phyloP scores from a whole-genome alignment of 1,140 invertebrate species.

The Antheraea mylitta region DNA sequence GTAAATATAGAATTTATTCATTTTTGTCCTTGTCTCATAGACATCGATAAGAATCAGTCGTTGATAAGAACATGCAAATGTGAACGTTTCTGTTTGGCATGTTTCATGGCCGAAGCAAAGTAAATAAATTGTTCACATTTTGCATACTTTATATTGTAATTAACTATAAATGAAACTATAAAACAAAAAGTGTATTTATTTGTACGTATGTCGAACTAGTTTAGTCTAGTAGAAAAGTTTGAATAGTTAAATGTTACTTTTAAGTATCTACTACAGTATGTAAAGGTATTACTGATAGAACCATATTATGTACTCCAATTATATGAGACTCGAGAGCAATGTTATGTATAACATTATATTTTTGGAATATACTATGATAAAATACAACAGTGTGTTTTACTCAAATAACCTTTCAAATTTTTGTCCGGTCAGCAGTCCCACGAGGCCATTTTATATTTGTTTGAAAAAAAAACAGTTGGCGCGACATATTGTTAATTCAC shows the following conservation, averaged over 20 bases:
- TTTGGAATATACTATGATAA: conserved; percentile 71
- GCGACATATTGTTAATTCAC: too few relatives aligned
- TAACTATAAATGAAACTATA: neutral
- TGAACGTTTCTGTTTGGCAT: neutral
- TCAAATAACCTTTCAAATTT: neutral
- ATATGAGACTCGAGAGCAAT: conserved; percentile 46
- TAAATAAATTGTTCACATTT: neutral
- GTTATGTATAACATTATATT: conserved; percentile 74
- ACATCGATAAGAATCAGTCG: too few relatives aligned
- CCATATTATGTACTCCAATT: conserved; percentile 24
- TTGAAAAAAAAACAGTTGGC: too few relatives aligned
- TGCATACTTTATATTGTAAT: neutral
- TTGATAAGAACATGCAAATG: too few relatives aligned
- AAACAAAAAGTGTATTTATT: neutral
- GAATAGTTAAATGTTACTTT: neutral
- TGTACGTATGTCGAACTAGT: neutral
- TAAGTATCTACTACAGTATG: conserved; percentile 25
- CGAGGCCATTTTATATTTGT: too few relatives aligned
- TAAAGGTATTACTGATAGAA: conserved; percentile 20
- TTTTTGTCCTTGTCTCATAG: too few relatives aligned
- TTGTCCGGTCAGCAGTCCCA: too few relatives aligned
- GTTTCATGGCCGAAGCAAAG: neutral
- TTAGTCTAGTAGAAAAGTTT: neutral
- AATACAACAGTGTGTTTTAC: conserved; percentile 30
- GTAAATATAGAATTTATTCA: too few relatives aligned